Evolutionary conservation across 2,888 invertebrate species (phyloP).

Genomic region (Herminia tarsipennalis): DNA sequence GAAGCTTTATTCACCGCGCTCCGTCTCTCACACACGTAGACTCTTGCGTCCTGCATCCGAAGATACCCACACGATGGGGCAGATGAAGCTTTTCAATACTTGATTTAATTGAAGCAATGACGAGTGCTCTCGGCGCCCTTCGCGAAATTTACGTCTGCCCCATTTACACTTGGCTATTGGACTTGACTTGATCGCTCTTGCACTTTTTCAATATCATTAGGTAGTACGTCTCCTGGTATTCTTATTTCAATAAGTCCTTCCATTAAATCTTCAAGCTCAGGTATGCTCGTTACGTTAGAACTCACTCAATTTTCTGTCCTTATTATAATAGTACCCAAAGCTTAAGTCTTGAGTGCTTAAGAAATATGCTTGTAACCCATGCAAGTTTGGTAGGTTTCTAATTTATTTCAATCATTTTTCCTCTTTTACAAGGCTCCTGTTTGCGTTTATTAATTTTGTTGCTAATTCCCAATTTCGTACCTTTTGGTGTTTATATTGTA

Average conservation of each 20-base stretch:
- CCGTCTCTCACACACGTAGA: conserved; percentile 49
- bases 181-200: conserved; percentile 40
- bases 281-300: conserved; percentile 32
- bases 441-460: conserved; percentile 35
- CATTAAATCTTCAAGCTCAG: conserved; percentile 31
- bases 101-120: conserved; percentile 14
- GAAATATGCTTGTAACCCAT: conserved; percentile 37
- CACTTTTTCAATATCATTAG: conserved; percentile 35
- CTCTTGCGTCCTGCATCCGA: conserved; percentile 40
- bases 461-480: conserved; percentile 35
- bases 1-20: conserved; percentile 69
- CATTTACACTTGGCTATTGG: conserved; percentile 40
- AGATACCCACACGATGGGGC: conserved; percentile 38
- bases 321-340: conserved; percentile 22
- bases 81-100: conserved; percentile 22
- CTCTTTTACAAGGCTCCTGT: conserved; percentile 21
- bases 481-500: conserved; percentile 34
- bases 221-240: conserved; percentile 30
- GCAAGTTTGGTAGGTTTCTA: conserved; percentile 36
- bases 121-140: conserved; percentile 11
- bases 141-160: conserved; percentile 39
- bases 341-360: conserved; percentile 29
- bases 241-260: conserved; percentile 28
- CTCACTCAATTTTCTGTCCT: conserved; percentile 22
- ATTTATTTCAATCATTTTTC: conserved; percentile 39